Base-by-base conservation (phyloP, 2,888 invertebrate species). In the Cryptus viduatorius region DNA sequence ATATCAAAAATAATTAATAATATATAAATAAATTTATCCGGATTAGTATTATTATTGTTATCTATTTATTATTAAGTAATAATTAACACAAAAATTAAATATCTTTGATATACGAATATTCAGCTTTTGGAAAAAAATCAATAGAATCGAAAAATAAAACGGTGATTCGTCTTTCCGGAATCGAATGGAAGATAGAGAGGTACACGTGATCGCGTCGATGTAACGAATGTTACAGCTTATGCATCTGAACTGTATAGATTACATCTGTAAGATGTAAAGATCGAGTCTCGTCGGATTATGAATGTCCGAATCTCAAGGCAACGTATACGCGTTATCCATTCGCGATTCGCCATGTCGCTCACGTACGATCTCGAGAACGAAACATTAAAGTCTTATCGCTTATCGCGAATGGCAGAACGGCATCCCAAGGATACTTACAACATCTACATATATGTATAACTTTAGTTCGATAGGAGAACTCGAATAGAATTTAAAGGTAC, bases 401-500 rank as follows among this genome's bases (percentile, higher is more conserved):
- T 16, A 48, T 14, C 44, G 37, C 53, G 69, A 61, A 76, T 69
- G 64, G 19, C 24, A 42, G 16, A 37, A 67, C 2, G 8, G 12
- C 44, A 19, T 31, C 56, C 24, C n/a, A 72, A 61, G 42, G 53
- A 31, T 12, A 56, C n/a, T 12, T 12, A 12, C 46, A 48, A 48
- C 46, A 48, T 37, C 37, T 37, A 8, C 37, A 37, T 37, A 7
- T 37, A 37, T 37, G 37, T 8, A 37, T 37, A 37, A 37, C 4
- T 4, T 37, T 7, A 8, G 37, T 37, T 1, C 37, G 37, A 37
- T 37, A 37, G 37, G 37, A 4, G 37, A 37, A 37, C 37, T 37
- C 5, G 5, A 37, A 37, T 10, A 56, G 10, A 19, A 72, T 7
- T 24, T 42, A 68, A 31, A 75, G 75, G 64, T 86, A 93, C 93